Evolutionary conservation across 2,797 vertebrate species (phyloP).

Genomic region (Borostomias antarcticus): DNA sequence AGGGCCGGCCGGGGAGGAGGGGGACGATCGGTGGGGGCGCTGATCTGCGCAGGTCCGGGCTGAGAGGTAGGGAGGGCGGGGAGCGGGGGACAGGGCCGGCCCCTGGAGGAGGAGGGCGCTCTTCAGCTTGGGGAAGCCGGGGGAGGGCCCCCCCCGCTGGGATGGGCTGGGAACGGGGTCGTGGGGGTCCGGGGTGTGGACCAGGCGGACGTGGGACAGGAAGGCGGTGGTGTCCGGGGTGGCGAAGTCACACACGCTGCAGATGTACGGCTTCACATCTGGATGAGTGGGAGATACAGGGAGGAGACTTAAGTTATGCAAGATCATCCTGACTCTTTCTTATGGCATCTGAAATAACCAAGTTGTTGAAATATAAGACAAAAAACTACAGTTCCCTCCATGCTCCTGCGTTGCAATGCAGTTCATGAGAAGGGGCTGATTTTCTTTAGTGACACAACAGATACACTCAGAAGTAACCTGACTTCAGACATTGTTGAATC

Average conservation of each 20-base stretch:
- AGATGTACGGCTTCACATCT: constrained; percentile 84
- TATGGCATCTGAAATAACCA: too few species aligned
- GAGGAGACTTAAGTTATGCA: too few species aligned
- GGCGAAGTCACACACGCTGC: constrained; percentile 77
- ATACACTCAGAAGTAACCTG: too few species aligned
- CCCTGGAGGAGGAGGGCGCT: constrained; percentile 63
- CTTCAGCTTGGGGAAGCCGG: constrained; percentile 65
- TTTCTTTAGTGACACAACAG: too few species aligned
- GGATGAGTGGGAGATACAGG: constrained; percentile 45
- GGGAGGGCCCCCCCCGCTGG: constrained; percentile 51
- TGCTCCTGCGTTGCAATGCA: too few species aligned
- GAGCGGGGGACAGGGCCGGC: constrained; percentile 37
- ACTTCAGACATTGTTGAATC: too few species aligned
- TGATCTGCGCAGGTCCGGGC: constrained; percentile 33
- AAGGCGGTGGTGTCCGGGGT: constrained; percentile 64
- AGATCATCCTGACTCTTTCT: too few species aligned
- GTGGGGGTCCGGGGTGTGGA: constrained; percentile 52
- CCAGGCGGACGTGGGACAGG: constrained; percentile 71
- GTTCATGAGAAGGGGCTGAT: too few species aligned
- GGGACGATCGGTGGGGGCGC: background rate
- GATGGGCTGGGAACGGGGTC: constrained; percentile 28
- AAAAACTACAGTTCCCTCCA: too few species aligned
- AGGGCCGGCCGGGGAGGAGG: constrained; percentile 28
- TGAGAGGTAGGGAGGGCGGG: constrained; percentile 45
- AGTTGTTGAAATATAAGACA: background rate